These are phyloP conservation scores for Lottia scabra DNA, from an alignment of 2,888 invertebrate species.

Conservation along the genomic window DNA sequence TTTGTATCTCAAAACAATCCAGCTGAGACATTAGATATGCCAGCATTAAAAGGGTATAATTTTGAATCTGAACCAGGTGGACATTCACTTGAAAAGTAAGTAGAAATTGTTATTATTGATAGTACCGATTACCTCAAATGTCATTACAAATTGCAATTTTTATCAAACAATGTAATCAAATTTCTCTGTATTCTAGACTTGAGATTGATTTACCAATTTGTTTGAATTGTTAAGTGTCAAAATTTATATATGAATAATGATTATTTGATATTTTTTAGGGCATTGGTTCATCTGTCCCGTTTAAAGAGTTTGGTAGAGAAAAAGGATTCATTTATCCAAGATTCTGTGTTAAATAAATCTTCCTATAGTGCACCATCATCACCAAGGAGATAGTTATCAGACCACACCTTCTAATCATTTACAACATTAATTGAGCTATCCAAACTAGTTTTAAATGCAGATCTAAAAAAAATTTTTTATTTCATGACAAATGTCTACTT, in stretches of 20 bases:
- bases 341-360: not conserved
- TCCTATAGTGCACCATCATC: slow-evolving; percentile 3
- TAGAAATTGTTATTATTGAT: not conserved
- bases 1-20: not conserved
- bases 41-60: slow-evolving; percentile 52
- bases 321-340: not conserved
- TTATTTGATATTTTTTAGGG: slow-evolving; percentile 36
- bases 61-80: slow-evolving; percentile 57
- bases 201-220: too few species aligned
- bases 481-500: too few species aligned
- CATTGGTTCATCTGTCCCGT: slow-evolving; percentile 48
- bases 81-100: slow-evolving; percentile 57
- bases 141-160: too few species aligned
- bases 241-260: not conserved
- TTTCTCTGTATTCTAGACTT: too few species aligned
- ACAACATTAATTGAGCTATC: too few species aligned
- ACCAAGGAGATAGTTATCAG: not conserved
- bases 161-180: too few species aligned
- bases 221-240: not conserved
- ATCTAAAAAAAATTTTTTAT: too few species aligned
- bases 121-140: too few species aligned
- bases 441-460: too few species aligned
- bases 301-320: slow-evolving; percentile 50
- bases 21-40: slow-evolving; percentile 28
- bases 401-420: too few species aligned